Conservation (phyloP, 2,113 vertebrate genomes). For the Lichenostomus cassidix region DNA sequence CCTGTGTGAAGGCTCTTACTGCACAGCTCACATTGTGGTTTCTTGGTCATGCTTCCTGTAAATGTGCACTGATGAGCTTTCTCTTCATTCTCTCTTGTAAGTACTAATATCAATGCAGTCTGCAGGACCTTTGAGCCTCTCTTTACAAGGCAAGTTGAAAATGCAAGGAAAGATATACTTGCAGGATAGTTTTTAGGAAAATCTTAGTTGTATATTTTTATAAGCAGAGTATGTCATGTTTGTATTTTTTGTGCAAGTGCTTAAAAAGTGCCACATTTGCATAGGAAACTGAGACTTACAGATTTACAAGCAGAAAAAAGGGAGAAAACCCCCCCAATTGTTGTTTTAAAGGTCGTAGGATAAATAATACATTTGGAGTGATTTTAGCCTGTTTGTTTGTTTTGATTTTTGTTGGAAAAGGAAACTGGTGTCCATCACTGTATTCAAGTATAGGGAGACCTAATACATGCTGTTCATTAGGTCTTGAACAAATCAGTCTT, state of each 20-base stretch:
- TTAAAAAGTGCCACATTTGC: not conserved
- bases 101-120: not conserved
- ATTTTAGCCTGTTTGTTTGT: not conserved
- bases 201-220: not conserved
- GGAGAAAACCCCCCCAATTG: accelerated
- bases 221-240: not conserved
- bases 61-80: not conserved
- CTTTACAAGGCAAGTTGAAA: not conserved
- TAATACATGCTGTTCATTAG: not conserved
- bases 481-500: not conserved
- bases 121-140: not conserved
- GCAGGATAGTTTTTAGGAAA: not conserved
- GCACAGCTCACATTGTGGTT: accelerated
- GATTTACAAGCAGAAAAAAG: not conserved
- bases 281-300: not conserved
- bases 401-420: not conserved
- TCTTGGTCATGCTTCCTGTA: not conserved
- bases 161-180: not conserved
- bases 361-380: not conserved
- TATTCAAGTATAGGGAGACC: not conserved
- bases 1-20: not conserved
- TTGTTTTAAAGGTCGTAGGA: not conserved
- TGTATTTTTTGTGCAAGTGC: not conserved
- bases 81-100: not conserved
- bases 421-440: not conserved